Evolutionary conservation across 1,140 invertebrate genomes (phyloP).

Genomic region (Idris sp.): DNA sequence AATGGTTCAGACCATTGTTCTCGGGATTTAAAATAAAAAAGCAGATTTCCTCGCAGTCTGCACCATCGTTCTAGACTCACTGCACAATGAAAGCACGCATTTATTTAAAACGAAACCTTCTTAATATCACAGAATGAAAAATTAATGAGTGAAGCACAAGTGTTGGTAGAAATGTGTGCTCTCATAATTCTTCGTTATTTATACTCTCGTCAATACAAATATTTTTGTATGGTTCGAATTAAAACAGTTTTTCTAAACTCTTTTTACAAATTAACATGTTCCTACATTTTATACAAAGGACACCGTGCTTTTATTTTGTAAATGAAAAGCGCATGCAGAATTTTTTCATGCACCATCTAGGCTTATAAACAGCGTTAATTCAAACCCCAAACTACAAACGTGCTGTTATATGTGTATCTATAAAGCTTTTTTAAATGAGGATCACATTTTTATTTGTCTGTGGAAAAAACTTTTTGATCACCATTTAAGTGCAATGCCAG

Average conservation of each 20-base stretch:
- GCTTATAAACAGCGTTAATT: conserved; percentile 9
- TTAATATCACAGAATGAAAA: conserved; percentile 9
- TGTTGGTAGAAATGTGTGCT: conserved; percentile 26
- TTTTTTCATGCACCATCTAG: conserved; percentile 2
- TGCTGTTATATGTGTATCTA: background rate
- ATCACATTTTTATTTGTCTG: background rate
- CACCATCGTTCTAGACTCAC: conserved; percentile 93
- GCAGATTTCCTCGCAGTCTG: conserved; percentile 92
- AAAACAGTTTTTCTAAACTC: background rate
- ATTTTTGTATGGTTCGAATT: background rate
- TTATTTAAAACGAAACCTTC: conserved; percentile 3
- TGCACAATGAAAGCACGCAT: conserved; percentile 74
- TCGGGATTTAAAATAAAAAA: conserved; percentile 95
- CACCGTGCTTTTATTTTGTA: conserved; percentile 2
- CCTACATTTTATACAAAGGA: background rate
- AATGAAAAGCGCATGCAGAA: conserved; percentile 9
- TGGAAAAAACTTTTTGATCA: background rate
- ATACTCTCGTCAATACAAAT: background rate
- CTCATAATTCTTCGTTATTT: conserved; percentile 4
- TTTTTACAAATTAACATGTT: background rate
- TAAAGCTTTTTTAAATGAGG: conserved; percentile 5
- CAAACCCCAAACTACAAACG: background rate
- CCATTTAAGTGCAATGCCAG: conserved; percentile 9
- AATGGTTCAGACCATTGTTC: conserved; percentile 92
- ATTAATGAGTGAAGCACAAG: conserved; percentile 20